Evolutionary conservation across 1,140 invertebrate genomes (phyloP).

Genomic region (Euwallacea similis): DNA sequence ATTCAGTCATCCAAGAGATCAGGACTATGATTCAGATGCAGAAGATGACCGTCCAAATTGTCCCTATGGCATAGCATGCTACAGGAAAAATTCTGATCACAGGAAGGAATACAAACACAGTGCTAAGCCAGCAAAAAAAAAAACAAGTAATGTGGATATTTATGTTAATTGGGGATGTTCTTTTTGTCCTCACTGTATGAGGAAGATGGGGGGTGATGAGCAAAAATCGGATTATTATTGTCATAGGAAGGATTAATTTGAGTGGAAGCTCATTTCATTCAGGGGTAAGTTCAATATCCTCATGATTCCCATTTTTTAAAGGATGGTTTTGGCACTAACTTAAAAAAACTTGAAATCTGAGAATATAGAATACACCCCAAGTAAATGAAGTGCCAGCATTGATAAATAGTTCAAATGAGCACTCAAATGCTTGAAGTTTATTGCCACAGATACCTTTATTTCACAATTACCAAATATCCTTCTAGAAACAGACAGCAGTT

Average conservation of each 20-base stretch:
- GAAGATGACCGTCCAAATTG: slow-evolving; percentile 58
- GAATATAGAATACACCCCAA: no score
- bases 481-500: no score
- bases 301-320: neutral
- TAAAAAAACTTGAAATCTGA: neutral
- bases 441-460: no score
- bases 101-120: slow-evolving; percentile 57
- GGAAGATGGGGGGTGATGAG: slow-evolving; percentile 7
- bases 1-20: slow-evolving; percentile 58
- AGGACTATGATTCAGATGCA: slow-evolving; percentile 55
- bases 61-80: slow-evolving; percentile 58
- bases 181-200: slow-evolving; percentile 26
- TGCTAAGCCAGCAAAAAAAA: slow-evolving; percentile 29
- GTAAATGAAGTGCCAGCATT: no score
- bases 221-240: slow-evolving; percentile 34
- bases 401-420: no score
- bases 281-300: neutral
- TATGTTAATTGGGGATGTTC: slow-evolving; percentile 20
- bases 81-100: slow-evolving; percentile 59
- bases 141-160: slow-evolving; percentile 26
- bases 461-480: no score
- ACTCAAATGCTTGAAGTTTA: no score
- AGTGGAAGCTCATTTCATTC: slow-evolving; percentile 7
- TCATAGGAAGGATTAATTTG: slow-evolving; percentile 26
- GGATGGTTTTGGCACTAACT: neutral